A percentile compares a stretch with the other conserved stretches of the same genome.
These are phyloP conservation scores for Trichogramma dendrolimi DNA, from an alignment of 2,888 invertebrate genomes.

Conservation along the genomic window DNA sequence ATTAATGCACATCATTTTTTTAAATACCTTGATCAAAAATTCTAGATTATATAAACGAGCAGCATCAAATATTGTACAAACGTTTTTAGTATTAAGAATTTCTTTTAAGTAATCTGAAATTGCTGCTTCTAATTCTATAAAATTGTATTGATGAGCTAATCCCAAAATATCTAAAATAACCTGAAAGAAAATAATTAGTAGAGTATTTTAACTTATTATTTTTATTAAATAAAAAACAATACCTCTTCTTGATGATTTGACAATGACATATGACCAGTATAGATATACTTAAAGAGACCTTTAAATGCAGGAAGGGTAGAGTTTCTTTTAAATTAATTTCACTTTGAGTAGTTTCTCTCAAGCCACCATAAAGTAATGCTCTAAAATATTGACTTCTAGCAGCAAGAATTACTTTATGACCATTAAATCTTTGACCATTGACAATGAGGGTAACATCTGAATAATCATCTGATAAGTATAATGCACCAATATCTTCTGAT, in stretches of 20 bases:
- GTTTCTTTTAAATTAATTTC: conserved; percentile 84
- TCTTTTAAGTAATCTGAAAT: conserved; percentile 91
- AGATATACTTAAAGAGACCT: conserved; percentile 89
- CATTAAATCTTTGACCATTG: conserved; percentile 67
- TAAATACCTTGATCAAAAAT: conserved; percentile 53
- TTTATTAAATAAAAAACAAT: conserved; percentile 10
- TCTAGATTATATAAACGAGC: conserved; percentile 68
- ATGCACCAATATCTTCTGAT: conserved; percentile 79
- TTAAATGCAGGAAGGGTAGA: conserved; percentile 70
- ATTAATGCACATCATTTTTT: background rate
- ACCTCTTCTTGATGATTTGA: conserved; percentile 58
- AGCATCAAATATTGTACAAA: conserved; percentile 91
- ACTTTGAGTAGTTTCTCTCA: conserved; percentile 68
- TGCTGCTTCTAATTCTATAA: conserved; percentile 83
- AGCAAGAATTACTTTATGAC: conserved; percentile 84
- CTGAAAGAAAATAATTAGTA: conserved; percentile 39
- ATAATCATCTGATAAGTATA: conserved; percentile 84
- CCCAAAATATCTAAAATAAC: conserved; percentile 63
- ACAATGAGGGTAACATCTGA: conserved; percentile 87
- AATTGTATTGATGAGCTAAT: conserved; percentile 93
- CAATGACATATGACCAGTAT: conserved; percentile 74
- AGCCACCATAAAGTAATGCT: conserved; percentile 75
- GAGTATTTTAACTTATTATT: background rate
- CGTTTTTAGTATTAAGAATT: conserved; percentile 81
- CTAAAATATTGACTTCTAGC: conserved; percentile 95